Evolutionary conservation across 2,113 vertebrate species (phyloP).

Genomic region (Jaculus jaculus): DNA sequence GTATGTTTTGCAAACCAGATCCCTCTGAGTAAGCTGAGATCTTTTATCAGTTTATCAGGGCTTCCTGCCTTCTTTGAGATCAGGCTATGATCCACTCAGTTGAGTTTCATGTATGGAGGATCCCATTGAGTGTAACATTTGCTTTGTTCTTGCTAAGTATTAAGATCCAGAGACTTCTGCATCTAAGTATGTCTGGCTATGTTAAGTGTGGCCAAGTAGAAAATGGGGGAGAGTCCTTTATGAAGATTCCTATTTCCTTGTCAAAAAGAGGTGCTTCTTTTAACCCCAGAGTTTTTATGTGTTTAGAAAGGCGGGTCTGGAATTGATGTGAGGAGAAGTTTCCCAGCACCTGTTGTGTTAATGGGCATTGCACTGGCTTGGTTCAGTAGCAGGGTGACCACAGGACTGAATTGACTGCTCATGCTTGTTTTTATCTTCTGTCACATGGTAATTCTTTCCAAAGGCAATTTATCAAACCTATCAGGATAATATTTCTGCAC

Average conservation of each 20-base stretch:
- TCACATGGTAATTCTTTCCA: conserved; percentile 2
- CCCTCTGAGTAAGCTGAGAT: neutral
- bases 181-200: neutral
- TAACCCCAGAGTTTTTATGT: neutral
- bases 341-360: neutral
- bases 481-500: neutral
- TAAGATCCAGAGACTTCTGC: neutral
- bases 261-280: conserved; percentile 25
- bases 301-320: neutral
- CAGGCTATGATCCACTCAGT: neutral
- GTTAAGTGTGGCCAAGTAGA: neutral
- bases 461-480: neutral
- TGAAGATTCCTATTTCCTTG: neutral
- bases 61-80: neutral
- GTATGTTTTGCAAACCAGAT: neutral
- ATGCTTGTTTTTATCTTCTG: neutral
- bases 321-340: neutral
- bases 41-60: neutral
- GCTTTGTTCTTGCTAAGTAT: neutral
- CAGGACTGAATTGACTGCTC: conserved; percentile 11
- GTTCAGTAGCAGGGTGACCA: neutral
- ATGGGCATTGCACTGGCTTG: neutral
- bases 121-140: neutral
- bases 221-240: neutral
- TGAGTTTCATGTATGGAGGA: neutral